phyloP scores from a whole-genome alignment of 2,888 invertebrate genomes.

The Cephus rjabovi region DNA sequence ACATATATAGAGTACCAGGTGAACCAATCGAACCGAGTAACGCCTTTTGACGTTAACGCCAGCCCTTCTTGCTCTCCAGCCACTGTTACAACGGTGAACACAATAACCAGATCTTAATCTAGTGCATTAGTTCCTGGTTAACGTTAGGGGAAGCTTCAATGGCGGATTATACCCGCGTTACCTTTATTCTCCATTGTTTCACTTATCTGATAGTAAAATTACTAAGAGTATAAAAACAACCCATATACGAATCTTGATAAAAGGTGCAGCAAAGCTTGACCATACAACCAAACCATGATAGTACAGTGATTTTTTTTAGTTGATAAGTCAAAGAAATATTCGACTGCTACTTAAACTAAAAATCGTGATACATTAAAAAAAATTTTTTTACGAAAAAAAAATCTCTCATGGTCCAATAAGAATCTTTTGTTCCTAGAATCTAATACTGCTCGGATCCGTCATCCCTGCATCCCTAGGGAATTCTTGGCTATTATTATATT shows the following conservation, averaged over 20 bases:
- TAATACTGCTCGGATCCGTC: slow-evolving; percentile 36
- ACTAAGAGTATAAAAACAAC: neutral
- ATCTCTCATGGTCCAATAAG: slow-evolving; percentile 18
- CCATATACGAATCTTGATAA: neutral
- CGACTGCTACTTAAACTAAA: neutral
- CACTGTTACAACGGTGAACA: neutral
- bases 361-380: neutral
- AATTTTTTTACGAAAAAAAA: neutral
- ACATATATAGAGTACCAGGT: slow-evolving; percentile 46
- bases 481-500: slow-evolving; percentile 52
- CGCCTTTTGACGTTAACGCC: slow-evolving; percentile 64
- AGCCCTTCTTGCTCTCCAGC: slow-evolving; percentile 33
- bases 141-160: slow-evolving; percentile 11
- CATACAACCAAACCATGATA: neutral
- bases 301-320: neutral
- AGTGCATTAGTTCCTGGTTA: slow-evolving; percentile 56
- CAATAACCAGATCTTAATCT: slow-evolving; percentile 59
- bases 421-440: slow-evolving; percentile 43
- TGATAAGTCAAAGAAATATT: no score
- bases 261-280: neutral
- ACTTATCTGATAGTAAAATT: slow-evolving; percentile 39
- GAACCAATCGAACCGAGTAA: slow-evolving; percentile 52
- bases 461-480: slow-evolving; percentile 52
- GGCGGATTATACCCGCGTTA: neutral
- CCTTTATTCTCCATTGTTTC: slow-evolving; percentile 42